phyloP scores from a whole-genome alignment of 2,797 vertebrate species.

The Cyclura pinguis region DNA sequence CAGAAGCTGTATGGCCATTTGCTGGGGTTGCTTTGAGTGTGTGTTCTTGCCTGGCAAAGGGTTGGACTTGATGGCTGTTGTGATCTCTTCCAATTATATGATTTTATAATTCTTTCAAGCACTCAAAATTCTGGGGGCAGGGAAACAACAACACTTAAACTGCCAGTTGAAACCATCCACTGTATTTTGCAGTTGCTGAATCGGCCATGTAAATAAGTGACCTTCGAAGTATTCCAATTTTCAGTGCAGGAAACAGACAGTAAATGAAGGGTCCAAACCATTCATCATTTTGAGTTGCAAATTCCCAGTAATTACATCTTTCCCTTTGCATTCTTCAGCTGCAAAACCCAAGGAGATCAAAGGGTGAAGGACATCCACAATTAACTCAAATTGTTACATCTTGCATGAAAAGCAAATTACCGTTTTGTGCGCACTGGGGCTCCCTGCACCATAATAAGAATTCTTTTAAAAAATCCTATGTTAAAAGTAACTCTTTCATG shows the following conservation, averaged over 20 bases:
- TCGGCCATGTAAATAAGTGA: neutral
- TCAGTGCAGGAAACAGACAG: neutral
- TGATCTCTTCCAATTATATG: too few species aligned
- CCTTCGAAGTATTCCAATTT: neutral
- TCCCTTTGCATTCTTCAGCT: neutral
- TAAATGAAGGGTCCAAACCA: neutral
- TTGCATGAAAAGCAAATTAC: neutral
- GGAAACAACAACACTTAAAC: neutral
- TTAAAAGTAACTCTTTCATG: neutral
- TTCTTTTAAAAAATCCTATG: neutral
- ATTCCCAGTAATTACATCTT: neutral
- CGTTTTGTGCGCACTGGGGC: too few species aligned
- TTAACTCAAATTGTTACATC: too few species aligned
- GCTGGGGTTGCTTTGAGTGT: too few species aligned
- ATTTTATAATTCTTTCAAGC: neutral
- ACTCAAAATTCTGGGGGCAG: neutral
- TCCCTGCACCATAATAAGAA: neutral
- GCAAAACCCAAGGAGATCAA: neutral
- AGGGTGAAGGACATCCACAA: neutral
- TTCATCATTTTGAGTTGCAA: neutral
- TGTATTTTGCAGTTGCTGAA: neutral
- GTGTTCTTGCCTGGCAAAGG: too few species aligned
- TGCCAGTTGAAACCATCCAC: neutral
- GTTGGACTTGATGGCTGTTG: too few species aligned
- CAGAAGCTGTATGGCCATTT: too few species aligned